Conservation (phyloP, 2,797 vertebrate species). For the Apogon talboti region DNA sequence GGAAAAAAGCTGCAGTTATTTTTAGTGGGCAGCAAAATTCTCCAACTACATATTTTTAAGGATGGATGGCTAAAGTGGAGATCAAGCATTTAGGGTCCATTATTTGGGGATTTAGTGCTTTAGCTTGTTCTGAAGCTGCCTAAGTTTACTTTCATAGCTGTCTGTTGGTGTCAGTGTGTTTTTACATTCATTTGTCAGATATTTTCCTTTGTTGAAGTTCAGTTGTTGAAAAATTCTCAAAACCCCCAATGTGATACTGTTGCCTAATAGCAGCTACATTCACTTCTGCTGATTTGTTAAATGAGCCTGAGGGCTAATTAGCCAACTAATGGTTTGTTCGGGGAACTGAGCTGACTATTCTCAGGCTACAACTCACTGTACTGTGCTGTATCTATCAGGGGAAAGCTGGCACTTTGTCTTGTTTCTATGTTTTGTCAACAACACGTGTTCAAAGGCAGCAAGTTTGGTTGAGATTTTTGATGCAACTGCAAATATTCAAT, state of each 20-base stretch:
- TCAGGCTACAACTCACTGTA: neutral
- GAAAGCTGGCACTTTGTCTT: neutral
- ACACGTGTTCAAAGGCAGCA: neutral
- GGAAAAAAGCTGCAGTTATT: no score
- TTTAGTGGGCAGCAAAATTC: no score
- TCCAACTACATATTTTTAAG: no score
- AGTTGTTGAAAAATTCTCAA: neutral
- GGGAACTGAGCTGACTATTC: slow-evolving; percentile 29
- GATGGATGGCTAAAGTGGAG: no score
- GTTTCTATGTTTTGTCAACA: neutral
- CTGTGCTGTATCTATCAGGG: neutral
- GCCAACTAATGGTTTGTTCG: slow-evolving; percentile 16
- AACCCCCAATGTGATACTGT: neutral
- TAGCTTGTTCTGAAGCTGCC: no score
- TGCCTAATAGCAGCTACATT: neutral
- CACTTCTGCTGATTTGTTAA: slow-evolving; percentile 15
- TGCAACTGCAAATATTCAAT: neutral
- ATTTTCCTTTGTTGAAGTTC: no score
- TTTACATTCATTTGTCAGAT: no score
- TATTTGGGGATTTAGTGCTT: no score
- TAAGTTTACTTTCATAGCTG: no score
- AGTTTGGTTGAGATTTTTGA: slow-evolving; percentile 2
- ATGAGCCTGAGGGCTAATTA: slow-evolving; percentile 31
- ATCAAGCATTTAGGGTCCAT: no score
- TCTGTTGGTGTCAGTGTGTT: no score